A percentile compares a stretch with the other conserved stretches of the same genome.
phyloP scores from a whole-genome alignment of 1,140 invertebrate genomes.

The Nylanderia fulva region DNA sequence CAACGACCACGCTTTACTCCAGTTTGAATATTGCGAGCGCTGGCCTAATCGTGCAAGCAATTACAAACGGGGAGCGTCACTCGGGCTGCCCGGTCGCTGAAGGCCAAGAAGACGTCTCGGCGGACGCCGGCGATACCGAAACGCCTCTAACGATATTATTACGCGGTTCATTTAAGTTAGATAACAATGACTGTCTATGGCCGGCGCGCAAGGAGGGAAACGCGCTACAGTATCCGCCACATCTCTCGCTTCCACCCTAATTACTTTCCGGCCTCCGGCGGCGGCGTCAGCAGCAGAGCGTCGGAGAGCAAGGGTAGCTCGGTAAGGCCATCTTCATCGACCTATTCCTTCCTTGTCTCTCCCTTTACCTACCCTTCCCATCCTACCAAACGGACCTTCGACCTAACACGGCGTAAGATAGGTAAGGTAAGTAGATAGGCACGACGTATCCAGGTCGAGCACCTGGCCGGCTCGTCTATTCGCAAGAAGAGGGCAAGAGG shows the following conservation, averaged over 20 bases:
- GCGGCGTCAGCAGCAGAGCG: slow-evolving; percentile 51
- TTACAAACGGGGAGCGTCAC: slow-evolving; percentile 16
- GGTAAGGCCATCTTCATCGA: slow-evolving; percentile 63
- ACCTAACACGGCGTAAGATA: slow-evolving; percentile 50
- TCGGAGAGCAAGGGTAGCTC: slow-evolving; percentile 59
- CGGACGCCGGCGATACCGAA: slow-evolving; percentile 74
- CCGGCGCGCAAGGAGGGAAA: slow-evolving; percentile 63
- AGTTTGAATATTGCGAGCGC: slow-evolving; percentile 10
- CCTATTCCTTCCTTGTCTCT: not conserved
- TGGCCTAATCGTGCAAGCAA: slow-evolving; percentile 10
- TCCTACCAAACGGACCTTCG: slow-evolving; percentile 4
- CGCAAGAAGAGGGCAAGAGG: slow-evolving; percentile 71
- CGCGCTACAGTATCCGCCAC: slow-evolving; percentile 81
- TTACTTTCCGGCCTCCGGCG: slow-evolving; percentile 80
- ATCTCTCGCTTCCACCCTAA: slow-evolving; percentile 84
- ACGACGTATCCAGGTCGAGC: slow-evolving; percentile 22
- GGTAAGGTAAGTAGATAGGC: slow-evolving; percentile 29
- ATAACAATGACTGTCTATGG: slow-evolving; percentile 81
- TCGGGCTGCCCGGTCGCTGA: not conserved
- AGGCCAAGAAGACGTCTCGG: slow-evolving; percentile 42
- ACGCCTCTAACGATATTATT: slow-evolving; percentile 83
- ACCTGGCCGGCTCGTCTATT: slow-evolving; percentile 22
- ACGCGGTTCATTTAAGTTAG: slow-evolving; percentile 85
- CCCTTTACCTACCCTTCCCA: no score
- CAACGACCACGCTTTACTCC: not conserved